A percentile compares a stretch with the other conserved stretches of the same genome.
phyloP scores from a whole-genome alignment of 2,797 vertebrate species.

The Lepilemur ruficaudatus region DNA sequence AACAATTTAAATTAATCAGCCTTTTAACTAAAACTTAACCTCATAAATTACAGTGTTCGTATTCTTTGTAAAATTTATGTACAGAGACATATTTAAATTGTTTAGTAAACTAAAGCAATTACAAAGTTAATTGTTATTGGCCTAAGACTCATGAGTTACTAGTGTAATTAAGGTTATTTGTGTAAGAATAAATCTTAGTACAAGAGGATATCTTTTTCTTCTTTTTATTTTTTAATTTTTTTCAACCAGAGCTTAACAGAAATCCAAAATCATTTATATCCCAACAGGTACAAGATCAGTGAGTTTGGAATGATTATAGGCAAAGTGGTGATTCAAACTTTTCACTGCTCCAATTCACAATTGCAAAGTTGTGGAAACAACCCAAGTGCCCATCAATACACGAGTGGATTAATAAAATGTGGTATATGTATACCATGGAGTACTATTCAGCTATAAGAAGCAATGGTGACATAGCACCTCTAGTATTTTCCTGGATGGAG shows the following conservation, averaged over 20 bases:
- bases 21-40: slow-evolving; percentile 48
- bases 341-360: neutral
- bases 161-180: slow-evolving; percentile 46
- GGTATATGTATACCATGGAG: no score
- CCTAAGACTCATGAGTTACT: slow-evolving; percentile 42
- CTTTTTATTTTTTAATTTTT: neutral
- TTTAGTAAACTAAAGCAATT: slow-evolving; percentile 57
- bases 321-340: neutral
- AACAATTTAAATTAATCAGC: slow-evolving; percentile 61
- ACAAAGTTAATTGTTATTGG: slow-evolving; percentile 60
- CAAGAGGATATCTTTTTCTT: neutral
- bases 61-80: slow-evolving; percentile 46
- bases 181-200: slow-evolving; percentile 32
- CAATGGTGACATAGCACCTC: no score
- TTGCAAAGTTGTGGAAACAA: no score
- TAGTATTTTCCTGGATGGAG: no score
- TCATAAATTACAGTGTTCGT: slow-evolving; percentile 11
- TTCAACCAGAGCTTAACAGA: neutral
- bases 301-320: neutral
- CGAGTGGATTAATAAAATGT: no score
- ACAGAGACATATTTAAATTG: slow-evolving; percentile 45
- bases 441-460: no score
- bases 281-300: neutral
- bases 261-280: neutral
- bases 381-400: no score